Evolutionary conservation across 2,888 invertebrate genomes (phyloP).

Genomic region (Cantharis rustica): DNA sequence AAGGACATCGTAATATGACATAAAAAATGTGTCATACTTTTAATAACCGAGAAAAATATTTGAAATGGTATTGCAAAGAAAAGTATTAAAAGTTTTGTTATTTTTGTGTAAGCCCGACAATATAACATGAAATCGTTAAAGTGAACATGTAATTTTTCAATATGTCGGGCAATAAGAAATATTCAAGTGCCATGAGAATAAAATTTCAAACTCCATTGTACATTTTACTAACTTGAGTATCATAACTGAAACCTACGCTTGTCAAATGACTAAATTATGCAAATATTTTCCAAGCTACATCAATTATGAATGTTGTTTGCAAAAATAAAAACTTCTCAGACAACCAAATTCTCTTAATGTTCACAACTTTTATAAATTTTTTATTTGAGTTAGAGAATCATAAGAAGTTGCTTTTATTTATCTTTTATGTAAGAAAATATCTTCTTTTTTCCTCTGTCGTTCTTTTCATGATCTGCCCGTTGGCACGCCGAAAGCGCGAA

Average conservation of each 20-base stretch:
- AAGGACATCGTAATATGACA: slow-evolving; percentile 29
- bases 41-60: background rate
- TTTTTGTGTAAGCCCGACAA: background rate
- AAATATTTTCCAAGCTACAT: slow-evolving; percentile 12
- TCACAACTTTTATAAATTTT: background rate
- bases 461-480: background rate
- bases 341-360: background rate
- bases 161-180: background rate
- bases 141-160: background rate
- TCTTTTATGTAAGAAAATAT: background rate
- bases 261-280: slow-evolving; percentile 22
- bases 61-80: background rate
- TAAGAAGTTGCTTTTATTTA: background rate
- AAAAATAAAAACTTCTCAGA: slow-evolving; percentile 19
- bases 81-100: background rate
- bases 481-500: background rate
- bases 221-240: slow-evolving; percentile 3
- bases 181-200: background rate
- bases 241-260: slow-evolving; percentile 9
- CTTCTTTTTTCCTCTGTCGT: background rate
- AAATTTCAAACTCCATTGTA: background rate
- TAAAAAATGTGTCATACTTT: background rate
- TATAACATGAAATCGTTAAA: background rate
- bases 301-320: slow-evolving; percentile 17
- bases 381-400: background rate